Evolutionary conservation across 1,140 invertebrate genomes (phyloP).

Genomic region (Drosophila erecta): DNA sequence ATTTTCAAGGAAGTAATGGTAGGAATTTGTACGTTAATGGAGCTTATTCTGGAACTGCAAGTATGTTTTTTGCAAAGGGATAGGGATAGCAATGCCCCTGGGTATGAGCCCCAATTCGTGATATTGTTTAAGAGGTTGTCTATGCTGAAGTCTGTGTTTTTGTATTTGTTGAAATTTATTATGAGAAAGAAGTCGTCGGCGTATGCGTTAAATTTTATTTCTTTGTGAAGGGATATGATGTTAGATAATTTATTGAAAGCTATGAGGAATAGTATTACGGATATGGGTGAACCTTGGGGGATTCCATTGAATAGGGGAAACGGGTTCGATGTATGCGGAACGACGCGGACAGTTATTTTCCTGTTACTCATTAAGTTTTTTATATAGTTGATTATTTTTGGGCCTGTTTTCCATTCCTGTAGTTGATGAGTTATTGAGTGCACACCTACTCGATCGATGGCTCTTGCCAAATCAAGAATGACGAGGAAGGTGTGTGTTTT

Average conservation of each 20-base stretch:
- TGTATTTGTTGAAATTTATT: no score
- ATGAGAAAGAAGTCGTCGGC: background rate
- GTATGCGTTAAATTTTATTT: no score
- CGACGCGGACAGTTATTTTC: background rate
- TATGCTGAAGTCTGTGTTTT: no score
- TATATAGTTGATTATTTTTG: background rate
- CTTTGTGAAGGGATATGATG: background rate
- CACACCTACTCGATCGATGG: conserved; percentile 23
- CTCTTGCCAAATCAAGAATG: conserved; percentile 26
- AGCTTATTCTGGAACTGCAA: background rate
- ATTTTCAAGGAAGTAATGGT: background rate
- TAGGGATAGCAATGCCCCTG: no score
- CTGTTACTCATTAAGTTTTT: no score
- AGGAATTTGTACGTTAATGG: no score
- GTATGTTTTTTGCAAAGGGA: no score
- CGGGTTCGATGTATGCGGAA: no score
- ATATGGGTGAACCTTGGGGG: background rate
- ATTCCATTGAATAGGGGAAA: background rate
- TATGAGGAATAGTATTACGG: no score
- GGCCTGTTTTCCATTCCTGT: no score
- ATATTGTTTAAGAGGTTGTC: no score
- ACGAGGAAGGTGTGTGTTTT: background rate
- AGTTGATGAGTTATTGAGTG: background rate
- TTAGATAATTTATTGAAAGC: background rate
- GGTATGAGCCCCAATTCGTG: no score